Conservation (phyloP, 2,113 vertebrate species). For the Carassius gibelio region DNA sequence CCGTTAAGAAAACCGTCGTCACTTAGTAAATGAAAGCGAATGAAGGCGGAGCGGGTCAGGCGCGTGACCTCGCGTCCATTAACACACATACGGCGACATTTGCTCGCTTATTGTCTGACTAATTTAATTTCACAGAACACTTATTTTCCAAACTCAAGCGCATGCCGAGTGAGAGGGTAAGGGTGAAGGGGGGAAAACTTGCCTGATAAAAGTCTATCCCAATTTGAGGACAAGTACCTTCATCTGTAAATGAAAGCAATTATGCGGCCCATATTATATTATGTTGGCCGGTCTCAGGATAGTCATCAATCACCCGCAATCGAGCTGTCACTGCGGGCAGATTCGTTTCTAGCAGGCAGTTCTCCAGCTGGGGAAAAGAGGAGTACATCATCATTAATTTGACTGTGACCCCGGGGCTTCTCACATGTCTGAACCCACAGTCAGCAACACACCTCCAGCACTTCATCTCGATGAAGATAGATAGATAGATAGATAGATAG, state of each 20-base stretch:
- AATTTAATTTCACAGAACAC: conserved; percentile 89
- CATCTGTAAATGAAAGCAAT: conserved; percentile 99
- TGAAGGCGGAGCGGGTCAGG: conserved; percentile 48
- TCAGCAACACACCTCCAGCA: conserved; percentile 74
- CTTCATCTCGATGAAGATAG: neutral
- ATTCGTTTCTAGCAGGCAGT: conserved; percentile 90
- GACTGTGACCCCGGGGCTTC: conserved; percentile 97
- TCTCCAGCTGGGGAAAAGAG: conserved; percentile 93
- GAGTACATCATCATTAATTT: conserved; percentile 99
- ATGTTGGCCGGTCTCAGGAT: conserved; percentile 96
- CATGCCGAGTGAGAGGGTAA: conserved; percentile 61
- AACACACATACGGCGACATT: conserved; percentile 75
- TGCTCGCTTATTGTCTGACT: conserved; percentile 80
- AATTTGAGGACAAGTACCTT: conserved; percentile 80
- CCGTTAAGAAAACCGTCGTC: neutral
- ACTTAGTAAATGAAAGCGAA: conserved; percentile 65
- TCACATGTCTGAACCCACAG: conserved; percentile 96
- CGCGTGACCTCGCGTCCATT: conserved; percentile 75
- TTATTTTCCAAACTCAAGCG: conserved; percentile 72
- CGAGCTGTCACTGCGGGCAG: conserved; percentile 95
- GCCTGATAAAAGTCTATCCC: conserved; percentile 70
- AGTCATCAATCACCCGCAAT: conserved; percentile 99
- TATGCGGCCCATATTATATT: conserved; percentile 95
- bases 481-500: conserved; percentile 53
- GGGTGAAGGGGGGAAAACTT: conserved; percentile 1